Evolutionary conservation across 1,140 invertebrate species (phyloP).

Genomic region (Halictus rubicundus): DNA sequence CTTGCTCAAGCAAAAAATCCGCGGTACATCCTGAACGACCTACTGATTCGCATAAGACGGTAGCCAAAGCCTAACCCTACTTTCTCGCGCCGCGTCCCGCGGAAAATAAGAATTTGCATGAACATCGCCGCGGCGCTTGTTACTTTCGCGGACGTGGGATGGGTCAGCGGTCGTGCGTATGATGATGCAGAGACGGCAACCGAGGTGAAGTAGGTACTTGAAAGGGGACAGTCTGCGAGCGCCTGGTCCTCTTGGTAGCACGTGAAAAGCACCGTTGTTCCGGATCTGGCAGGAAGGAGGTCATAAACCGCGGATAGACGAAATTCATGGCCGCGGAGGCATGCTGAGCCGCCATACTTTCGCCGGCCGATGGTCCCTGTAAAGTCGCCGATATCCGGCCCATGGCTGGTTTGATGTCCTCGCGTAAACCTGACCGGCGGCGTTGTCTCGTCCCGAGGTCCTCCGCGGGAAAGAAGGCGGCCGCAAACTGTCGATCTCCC

Average conservation of each 20-base stretch:
- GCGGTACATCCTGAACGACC: too few species aligned
- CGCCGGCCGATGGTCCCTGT: slow-evolving; percentile 17
- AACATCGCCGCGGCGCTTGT: too few species aligned
- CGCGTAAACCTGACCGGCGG: slow-evolving; percentile 54
- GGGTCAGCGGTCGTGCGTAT: background rate
- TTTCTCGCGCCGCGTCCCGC: too few species aligned
- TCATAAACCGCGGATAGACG: slow-evolving; percentile 58
- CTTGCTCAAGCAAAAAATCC: too few species aligned
- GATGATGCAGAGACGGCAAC: slow-evolving; percentile 13
- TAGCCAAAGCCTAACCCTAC: too few species aligned
- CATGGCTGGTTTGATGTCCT: slow-evolving; percentile 59
- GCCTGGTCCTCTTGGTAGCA: slow-evolving; percentile 24
- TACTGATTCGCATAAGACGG: too few species aligned
- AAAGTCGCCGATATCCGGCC: slow-evolving; percentile 62
- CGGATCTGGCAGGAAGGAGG: slow-evolving; percentile 14
- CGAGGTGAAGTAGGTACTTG: slow-evolving; percentile 22
- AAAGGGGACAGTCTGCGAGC: slow-evolving; percentile 24
- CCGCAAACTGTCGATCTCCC: slow-evolving; percentile 31
- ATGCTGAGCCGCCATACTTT: slow-evolving; percentile 24
- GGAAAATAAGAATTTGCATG: too few species aligned
- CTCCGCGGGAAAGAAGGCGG: slow-evolving; percentile 13
- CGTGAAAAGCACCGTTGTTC: slow-evolving; percentile 56
- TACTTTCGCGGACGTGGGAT: too few species aligned
- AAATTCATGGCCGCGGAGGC: slow-evolving; percentile 52
- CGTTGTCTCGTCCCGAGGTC: slow-evolving; percentile 13